Evolutionary conservation across 2,113 vertebrate species (phyloP).

Genomic region (Tachuris rubrigastra): DNA sequence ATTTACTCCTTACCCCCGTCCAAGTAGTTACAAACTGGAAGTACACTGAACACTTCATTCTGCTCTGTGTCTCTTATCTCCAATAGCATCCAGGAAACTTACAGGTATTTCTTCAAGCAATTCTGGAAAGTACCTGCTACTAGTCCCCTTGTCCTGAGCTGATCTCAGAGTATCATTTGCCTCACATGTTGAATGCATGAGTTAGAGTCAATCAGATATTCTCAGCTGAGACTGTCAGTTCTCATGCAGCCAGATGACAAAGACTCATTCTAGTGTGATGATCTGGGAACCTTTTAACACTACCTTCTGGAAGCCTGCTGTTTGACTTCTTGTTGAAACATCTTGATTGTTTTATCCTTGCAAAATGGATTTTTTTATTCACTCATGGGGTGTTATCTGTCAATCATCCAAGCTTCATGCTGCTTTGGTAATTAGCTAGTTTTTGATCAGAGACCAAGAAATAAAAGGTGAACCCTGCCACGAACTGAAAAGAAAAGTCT

Average conservation of each 20-base stretch:
- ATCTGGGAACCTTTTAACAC: neutral
- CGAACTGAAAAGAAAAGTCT: neutral
- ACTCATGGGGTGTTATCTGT: neutral
- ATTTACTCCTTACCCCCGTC: neutral
- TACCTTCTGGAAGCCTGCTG: neutral
- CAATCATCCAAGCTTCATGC: neutral
- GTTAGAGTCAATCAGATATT: neutral
- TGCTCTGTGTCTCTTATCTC: neutral
- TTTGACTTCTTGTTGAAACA: neutral
- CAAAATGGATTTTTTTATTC: neutral
- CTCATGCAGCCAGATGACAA: neutral
- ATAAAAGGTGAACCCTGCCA: neutral
- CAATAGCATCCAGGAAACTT: neutral
- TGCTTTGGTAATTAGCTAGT: neutral
- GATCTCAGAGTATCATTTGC: neutral
- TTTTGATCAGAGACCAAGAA: neutral
- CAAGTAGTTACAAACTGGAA: neutral
- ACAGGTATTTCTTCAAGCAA: neutral
- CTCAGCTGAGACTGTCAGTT: neutral
- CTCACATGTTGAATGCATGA: neutral
- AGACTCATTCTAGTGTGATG: neutral
- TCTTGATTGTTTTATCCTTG: slow-evolving; percentile 5
- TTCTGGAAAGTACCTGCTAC: neutral
- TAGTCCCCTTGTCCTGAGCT: rapidly evolving
- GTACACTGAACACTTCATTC: neutral